Evolutionary conservation across 1,140 invertebrate species (phyloP).

Genomic region (Bathynomus jamesi): DNA sequence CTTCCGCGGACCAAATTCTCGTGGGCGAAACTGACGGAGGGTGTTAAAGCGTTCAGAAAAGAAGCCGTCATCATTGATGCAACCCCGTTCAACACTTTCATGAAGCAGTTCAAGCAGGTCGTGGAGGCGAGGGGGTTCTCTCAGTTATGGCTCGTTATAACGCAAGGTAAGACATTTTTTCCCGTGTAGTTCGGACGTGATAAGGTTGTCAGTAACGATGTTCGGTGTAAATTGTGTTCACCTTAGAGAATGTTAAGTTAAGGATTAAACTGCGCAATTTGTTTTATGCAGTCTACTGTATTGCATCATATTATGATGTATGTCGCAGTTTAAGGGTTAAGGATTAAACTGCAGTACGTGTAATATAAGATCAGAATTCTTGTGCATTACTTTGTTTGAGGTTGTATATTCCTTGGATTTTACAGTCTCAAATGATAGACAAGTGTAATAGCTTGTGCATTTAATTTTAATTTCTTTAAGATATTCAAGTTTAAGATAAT

Average conservation of each 20-base stretch:
- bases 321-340: not conserved
- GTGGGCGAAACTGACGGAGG: not conserved
- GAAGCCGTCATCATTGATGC: not conserved
- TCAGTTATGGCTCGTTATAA: not conserved
- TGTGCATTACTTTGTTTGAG: too few relatives aligned
- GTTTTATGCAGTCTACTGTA: too few relatives aligned
- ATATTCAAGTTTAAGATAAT: not conserved
- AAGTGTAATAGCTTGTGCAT: not conserved
- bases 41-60: not conserved
- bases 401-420: too few relatives aligned
- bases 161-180: not conserved
- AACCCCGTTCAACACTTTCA: not conserved
- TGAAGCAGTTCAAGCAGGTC: not conserved
- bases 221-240: too few relatives aligned
- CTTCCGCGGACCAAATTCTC: not conserved
- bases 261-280: too few relatives aligned
- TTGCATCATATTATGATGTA: not conserved
- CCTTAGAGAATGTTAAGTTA: too few relatives aligned
- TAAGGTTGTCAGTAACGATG: too few relatives aligned
- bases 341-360: too few relatives aligned
- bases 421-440: not conserved
- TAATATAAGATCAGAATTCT: too few relatives aligned
- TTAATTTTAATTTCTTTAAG: not conserved
- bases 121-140: not conserved
- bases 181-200: too few relatives aligned